A percentile compares a stretch with the other conserved stretches of the same genome.
Evolutionary conservation across 2,113 vertebrate species (phyloP).

Genomic region (Bos indicus): DNA sequence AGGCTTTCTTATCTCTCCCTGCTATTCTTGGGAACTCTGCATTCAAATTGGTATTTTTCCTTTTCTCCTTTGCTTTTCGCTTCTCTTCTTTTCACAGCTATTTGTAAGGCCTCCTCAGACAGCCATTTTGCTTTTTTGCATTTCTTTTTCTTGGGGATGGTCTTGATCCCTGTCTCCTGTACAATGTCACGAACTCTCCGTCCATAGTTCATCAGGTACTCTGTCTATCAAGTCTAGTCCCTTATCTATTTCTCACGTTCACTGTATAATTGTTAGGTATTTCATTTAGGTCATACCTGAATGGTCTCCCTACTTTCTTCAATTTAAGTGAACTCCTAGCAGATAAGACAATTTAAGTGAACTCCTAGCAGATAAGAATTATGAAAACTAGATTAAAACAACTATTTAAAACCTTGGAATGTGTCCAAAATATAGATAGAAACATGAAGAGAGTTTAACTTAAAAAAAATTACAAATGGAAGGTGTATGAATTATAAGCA

Average conservation of each 20-base stretch:
- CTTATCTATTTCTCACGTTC: neutral
- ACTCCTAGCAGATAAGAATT: neutral
- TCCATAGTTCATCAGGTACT: neutral
- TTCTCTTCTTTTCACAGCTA: neutral
- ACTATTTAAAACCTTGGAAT: neutral
- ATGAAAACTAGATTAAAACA: constrained; percentile 1
- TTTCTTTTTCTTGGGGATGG: neutral
- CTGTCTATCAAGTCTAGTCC: neutral
- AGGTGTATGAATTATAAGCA: neutral
- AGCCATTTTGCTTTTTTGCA: neutral
- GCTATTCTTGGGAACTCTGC: neutral
- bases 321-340: neutral
- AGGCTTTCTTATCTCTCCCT: neutral
- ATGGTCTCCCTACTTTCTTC: neutral
- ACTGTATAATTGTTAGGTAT: neutral
- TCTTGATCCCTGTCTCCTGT: neutral
- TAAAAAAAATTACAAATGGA: neutral
- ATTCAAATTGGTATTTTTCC: neutral
- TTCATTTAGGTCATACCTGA: neutral
- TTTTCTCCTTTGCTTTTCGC: neutral
- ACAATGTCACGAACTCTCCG: neutral
- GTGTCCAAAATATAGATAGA: neutral
- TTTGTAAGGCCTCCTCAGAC: neutral
- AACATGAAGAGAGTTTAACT: neutral
- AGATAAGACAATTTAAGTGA: neutral